These are phyloP conservation scores for Pipistrellus pipistrellus DNA, from an alignment of 2,797 vertebrate genomes.

Conservation along the genomic window DNA sequence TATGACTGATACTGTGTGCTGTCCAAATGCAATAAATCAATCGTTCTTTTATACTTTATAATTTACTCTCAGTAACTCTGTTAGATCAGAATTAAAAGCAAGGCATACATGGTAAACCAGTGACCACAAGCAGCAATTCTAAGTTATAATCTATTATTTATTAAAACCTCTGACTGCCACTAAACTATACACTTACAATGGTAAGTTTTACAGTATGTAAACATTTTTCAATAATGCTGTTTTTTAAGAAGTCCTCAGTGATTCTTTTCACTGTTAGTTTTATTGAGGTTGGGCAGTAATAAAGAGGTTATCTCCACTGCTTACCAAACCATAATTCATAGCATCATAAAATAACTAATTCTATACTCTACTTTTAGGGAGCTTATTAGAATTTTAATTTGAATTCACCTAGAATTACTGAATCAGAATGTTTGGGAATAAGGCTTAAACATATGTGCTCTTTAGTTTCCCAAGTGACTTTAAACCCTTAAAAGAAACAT, in stretches of 20 bases:
- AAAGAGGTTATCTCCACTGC: not conserved
- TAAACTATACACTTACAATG: not conserved
- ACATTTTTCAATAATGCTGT: not conserved
- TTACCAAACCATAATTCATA: not conserved
- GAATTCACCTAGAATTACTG: slow-evolving; percentile 28
- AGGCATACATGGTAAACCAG: not conserved
- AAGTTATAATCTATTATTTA: not conserved
- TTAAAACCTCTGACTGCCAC: slow-evolving; percentile 35
- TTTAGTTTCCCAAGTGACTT: slow-evolving; percentile 26
- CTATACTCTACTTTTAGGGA: not conserved
- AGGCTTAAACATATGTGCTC: not conserved
- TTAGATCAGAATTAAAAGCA: not conserved
- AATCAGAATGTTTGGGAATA: slow-evolving; percentile 20
- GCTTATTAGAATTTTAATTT: slow-evolving; percentile 44
- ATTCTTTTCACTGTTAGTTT: slow-evolving; percentile 39
- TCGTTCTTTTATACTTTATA: not conserved
- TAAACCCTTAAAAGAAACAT: slow-evolving; percentile 28
- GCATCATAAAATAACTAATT: slow-evolving; percentile 41
- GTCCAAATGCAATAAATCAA: not conserved
- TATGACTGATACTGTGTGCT: not conserved
- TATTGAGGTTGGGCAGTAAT: not conserved
- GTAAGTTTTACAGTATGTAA: not conserved
- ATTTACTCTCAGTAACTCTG: not conserved
- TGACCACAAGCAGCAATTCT: not conserved
- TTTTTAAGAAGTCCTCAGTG: not conserved